Evolutionary conservation across 1,140 invertebrate genomes (phyloP), one percentile per base, ranked within the genome.

Genomic region (Zaprionus camerounensis): DNA sequence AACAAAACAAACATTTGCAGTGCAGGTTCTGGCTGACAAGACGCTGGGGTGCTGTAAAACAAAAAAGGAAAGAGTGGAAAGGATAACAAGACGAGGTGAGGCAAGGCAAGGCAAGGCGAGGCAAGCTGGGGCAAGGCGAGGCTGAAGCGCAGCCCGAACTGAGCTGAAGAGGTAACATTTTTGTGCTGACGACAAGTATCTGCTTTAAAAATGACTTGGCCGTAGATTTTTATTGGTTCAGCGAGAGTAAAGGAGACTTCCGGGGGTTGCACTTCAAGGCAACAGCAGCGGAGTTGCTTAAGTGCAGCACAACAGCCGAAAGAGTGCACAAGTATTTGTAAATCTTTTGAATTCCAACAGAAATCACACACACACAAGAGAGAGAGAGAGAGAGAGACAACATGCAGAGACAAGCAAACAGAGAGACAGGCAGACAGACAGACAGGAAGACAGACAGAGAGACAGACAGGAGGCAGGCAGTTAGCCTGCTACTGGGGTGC

Each of bases 1-100:
- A 82, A 80, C 79, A 90, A 85, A 88, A 90, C 76, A 90, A 90
- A 90, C 86, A 90, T 88, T 88, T 85, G 75, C 53, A 65, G 71
- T 64, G 59, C 70, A 73, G 62, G 57, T 78, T 63, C 71, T 15
- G n/a, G 70, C 68, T 73, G 81, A 88, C 81, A 91, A 88, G 91
- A 91, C 91, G 84, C 91, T 82, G 65, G 91, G 91, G 91, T 92
- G 84, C 85, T 80, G 91, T 91, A 85, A 92, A 92, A 85, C 64
- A 31, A 73, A 70, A 79, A 69, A 76, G 70, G 58, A 63, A 24
- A 53, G 12, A 11, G 24, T 51, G 4, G 20, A 61, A 61, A 26
- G 51, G 53, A 38, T 66, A 57, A 65, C 70, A 77, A 78, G 72
- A 76, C 78, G 78, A 78, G 41, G 41, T 17, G n/a, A 44, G 41